Evolutionary conservation across 2,888 invertebrate species (phyloP).

Genomic region (Prosapia bicincta): DNA sequence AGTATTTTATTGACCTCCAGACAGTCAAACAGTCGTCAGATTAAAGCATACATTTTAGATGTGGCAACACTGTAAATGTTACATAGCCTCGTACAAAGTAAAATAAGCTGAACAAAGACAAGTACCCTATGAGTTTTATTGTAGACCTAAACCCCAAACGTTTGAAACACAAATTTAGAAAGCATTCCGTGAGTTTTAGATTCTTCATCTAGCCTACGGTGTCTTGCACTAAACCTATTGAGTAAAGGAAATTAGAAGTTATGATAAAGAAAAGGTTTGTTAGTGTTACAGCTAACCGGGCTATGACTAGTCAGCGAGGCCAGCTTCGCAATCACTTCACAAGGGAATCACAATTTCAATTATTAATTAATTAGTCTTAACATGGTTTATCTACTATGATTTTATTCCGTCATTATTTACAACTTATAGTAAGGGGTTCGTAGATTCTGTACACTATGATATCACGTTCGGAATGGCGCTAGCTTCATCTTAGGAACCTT

Average conservation of each 20-base stretch:
- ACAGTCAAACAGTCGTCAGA: background rate
- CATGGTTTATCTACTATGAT: background rate
- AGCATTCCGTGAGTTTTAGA: background rate
- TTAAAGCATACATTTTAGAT: background rate
- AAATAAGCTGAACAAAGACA: too few relatives aligned
- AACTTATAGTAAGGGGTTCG: background rate
- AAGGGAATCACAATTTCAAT: background rate
- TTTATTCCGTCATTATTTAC: background rate
- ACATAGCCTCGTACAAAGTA: too few relatives aligned
- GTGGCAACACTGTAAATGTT: too few relatives aligned
- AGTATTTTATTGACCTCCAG: too few relatives aligned
- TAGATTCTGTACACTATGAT: background rate
- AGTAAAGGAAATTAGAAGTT: background rate
- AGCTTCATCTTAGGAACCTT: background rate
- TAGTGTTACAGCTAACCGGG: background rate
- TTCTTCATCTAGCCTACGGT: background rate
- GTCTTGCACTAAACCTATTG: background rate
- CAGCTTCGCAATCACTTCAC: background rate
- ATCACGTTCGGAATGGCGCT: background rate
- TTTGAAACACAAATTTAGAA: background rate
- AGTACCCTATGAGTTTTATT: too few relatives aligned
- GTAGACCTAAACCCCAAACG: too few relatives aligned
- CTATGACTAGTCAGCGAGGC: background rate
- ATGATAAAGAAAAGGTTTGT: background rate
- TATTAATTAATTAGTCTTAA: background rate